Percentiles rank a stretch among this genome's conserved stretches.
Conservation (phyloP, 2,113 vertebrate genomes). For the Sapajus apella region DNA sequence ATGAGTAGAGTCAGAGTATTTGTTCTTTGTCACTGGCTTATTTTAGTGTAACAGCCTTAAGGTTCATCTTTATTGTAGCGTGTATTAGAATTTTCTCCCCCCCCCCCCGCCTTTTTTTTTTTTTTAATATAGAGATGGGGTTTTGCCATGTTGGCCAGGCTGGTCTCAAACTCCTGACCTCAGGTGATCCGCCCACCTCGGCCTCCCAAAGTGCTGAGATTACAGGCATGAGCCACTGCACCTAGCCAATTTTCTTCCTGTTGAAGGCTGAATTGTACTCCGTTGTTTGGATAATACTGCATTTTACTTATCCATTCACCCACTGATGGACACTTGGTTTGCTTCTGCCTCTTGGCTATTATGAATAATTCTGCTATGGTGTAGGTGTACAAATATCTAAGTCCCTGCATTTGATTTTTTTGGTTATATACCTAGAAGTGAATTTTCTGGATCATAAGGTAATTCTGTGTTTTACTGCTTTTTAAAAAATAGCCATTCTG, state of each 20-base stretch:
- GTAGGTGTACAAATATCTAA: background rate
- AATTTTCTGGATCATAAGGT: background rate
- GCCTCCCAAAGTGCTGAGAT: too few species aligned
- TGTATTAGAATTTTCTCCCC: background rate
- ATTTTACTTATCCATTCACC: background rate
- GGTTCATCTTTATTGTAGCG: background rate
- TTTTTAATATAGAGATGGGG: too few species aligned
- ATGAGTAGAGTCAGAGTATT: background rate
- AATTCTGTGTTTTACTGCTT: background rate
- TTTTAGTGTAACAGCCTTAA: background rate
- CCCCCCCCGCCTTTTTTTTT: background rate
- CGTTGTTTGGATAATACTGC: background rate
- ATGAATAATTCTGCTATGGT: background rate
- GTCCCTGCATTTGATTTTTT: background rate
- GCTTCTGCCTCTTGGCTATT: background rate
- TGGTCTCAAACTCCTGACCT: too few species aligned
- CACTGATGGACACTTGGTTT: too few species aligned
- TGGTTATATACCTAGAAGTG: background rate
- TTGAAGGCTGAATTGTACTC: background rate
- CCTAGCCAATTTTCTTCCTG: background rate
- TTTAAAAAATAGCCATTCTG: background rate
- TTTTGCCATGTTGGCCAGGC: too few species aligned
- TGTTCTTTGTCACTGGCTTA: background rate
- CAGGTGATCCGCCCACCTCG: too few species aligned
- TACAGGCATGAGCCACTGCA: too few species aligned